Evolutionary conservation across 2,888 invertebrate species (phyloP).

Genomic region (Gortyna flavago): DNA sequence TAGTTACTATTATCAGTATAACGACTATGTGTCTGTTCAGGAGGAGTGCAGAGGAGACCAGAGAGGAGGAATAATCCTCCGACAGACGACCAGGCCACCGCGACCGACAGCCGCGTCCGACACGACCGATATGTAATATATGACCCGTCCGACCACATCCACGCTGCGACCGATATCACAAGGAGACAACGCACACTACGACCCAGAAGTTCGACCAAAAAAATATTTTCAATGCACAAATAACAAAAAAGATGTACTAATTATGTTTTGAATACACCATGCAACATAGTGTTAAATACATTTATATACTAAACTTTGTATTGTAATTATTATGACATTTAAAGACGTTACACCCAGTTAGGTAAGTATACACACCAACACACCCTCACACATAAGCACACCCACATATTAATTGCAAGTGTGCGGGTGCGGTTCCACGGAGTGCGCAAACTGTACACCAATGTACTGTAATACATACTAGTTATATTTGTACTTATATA

Average conservation of each 20-base stretch:
- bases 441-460: constrained; percentile 34
- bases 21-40: constrained; percentile 23
- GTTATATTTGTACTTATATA: constrained; percentile 37
- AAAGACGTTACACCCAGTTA: background rate
- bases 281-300: background rate
- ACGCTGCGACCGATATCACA: background rate
- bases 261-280: background rate
- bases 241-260: background rate
- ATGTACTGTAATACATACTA: constrained; percentile 49
- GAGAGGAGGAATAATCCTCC: constrained; percentile 35
- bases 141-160: background rate
- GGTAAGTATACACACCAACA: background rate
- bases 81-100: constrained; percentile 44
- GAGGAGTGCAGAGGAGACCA: constrained; percentile 49
- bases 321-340: constrained; percentile 4
- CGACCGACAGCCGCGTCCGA: constrained; percentile 40
- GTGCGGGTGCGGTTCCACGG: constrained; percentile 27
- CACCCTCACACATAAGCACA: background rate
- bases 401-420: background rate
- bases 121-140: background rate
- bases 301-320: background rate
- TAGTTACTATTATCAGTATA: background rate
- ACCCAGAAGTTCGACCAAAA: background rate
- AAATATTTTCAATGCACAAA: background rate
- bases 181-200: background rate